A percentile compares a stretch with the other conserved stretches of the same genome.
These are phyloP conservation scores for Philopotamus ludificatus DNA, from an alignment of 1,140 invertebrate species.

Conservation along the genomic window DNA sequence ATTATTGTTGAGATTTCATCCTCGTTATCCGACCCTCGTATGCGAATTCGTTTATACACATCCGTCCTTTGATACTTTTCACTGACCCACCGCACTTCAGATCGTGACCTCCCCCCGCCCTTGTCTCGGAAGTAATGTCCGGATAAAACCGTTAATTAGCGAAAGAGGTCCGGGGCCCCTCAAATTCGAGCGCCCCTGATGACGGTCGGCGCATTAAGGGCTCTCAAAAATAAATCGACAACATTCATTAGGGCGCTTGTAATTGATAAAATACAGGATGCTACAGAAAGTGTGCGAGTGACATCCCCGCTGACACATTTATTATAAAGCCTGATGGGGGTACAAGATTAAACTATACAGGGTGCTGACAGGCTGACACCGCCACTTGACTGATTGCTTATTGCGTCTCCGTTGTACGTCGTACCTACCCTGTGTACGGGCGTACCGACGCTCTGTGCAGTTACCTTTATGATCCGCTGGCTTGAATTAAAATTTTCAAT, in stretches of 20 bases:
- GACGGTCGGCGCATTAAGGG: slow-evolving; percentile 13
- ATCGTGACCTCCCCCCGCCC: too few relatives aligned
- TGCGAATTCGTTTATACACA: too few relatives aligned
- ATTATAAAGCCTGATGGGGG: slow-evolving; percentile 36
- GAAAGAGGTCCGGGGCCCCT: neutral
- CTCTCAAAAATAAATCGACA: slow-evolving; percentile 18
- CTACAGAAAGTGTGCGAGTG: slow-evolving; percentile 29
- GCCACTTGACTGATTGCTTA: slow-evolving; percentile 39
- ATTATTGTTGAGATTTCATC: too few relatives aligned
- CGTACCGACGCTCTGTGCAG: too few relatives aligned
- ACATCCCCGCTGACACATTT: slow-evolving; percentile 36
- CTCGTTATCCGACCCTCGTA: too few relatives aligned
- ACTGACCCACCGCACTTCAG: too few relatives aligned
- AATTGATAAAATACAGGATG: slow-evolving; percentile 26
- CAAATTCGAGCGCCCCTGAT: slow-evolving; percentile 14
- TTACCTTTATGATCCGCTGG: neutral
- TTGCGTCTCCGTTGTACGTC: slow-evolving; percentile 5
- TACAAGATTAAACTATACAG: slow-evolving; percentile 35
- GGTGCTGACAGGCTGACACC: slow-evolving; percentile 27
- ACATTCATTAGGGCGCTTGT: slow-evolving; percentile 17
- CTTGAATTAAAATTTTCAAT: neutral
- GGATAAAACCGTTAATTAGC: too few relatives aligned
- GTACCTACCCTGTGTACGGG: too few relatives aligned
- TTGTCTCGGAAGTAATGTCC: too few relatives aligned
- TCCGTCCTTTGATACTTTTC: too few relatives aligned